Conservation (phyloP, 1,140 invertebrate species). For the Pissodes strobi region DNA sequence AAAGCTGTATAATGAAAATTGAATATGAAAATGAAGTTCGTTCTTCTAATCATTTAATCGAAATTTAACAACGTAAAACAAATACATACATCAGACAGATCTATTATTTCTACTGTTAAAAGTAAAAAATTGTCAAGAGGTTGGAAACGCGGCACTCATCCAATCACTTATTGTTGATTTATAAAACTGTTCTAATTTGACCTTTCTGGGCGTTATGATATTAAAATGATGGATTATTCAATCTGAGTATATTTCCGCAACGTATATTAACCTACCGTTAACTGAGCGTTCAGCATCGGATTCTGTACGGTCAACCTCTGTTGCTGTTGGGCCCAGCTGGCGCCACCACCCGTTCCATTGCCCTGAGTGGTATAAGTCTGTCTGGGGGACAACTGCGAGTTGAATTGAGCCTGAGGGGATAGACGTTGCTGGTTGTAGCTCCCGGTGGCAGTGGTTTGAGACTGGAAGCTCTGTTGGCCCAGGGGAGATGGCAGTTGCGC, state of each 20-base stretch:
- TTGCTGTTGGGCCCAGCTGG: slow-evolving; percentile 41
- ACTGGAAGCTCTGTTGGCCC: slow-evolving; percentile 42
- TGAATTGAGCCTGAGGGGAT: slow-evolving; percentile 50
- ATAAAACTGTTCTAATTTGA: no score
- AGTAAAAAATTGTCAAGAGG: no score
- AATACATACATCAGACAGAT: no score
- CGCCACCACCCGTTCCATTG: slow-evolving; percentile 22
- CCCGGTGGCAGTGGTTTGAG: slow-evolving; percentile 38
- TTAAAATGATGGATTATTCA: not conserved
- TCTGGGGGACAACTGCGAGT: slow-evolving; percentile 50
- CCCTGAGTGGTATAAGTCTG: slow-evolving; percentile 23
- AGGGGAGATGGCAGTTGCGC: slow-evolving; percentile 55
- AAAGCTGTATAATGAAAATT: no score
- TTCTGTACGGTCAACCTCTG: slow-evolving; percentile 63
- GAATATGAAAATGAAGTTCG: no score
- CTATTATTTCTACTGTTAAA: no score
- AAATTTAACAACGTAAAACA: no score
- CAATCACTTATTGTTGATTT: no score
- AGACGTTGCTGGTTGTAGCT: slow-evolving; percentile 48
- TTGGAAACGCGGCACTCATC: no score
- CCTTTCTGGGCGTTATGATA: no score
- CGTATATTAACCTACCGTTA: slow-evolving; percentile 64
- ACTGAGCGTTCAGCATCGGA: slow-evolving; percentile 79
- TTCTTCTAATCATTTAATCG: no score
- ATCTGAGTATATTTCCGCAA: no score